Evolutionary conservation across 2,113 vertebrate species (phyloP).

Genomic region (Beaufortia kweichowensis): DNA sequence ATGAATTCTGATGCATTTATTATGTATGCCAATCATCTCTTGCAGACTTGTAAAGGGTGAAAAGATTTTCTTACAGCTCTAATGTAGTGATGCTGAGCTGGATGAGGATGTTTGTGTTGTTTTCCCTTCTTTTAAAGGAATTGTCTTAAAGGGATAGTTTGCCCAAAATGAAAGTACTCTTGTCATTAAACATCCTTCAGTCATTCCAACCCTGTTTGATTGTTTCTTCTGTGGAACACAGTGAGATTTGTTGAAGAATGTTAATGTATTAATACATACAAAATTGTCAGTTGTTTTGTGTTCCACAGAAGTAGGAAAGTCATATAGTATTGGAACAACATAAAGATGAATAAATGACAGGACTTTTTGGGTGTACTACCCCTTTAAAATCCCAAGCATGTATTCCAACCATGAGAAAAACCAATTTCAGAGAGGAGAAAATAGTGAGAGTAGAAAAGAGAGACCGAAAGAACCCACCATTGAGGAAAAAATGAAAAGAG

Average conservation of each 20-base stretch:
- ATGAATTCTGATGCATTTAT: conserved; percentile 34
- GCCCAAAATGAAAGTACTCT: background rate
- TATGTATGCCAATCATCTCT: conserved; percentile 39
- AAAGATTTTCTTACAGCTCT: conserved; percentile 29
- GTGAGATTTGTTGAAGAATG: too few relatives aligned
- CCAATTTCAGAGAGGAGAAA: conserved; percentile 1
- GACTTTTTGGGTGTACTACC: background rate
- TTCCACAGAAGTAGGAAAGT: background rate
- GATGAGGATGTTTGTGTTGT: conserved; percentile 9
- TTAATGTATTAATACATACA: too few relatives aligned
- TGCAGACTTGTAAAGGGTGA: background rate
- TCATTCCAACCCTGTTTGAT: too few relatives aligned
- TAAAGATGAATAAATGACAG: background rate
- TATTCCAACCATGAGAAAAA: background rate
- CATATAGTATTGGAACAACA: background rate
- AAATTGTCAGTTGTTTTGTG: too few relatives aligned
- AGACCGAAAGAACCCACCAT: conserved; percentile 10
- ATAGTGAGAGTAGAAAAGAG: background rate
- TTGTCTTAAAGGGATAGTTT: background rate
- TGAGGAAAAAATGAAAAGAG: conserved; percentile 1
- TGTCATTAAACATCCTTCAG: background rate
- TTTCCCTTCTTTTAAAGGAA: background rate
- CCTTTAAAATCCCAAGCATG: background rate
- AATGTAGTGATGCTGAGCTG: conserved; percentile 21
- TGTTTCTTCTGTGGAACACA: too few relatives aligned